Percentiles rank a stretch among this genome's conserved stretches.
Evolutionary conservation across 2,888 invertebrate genomes (phyloP).

Genomic region (Drosophila anomalata): DNA sequence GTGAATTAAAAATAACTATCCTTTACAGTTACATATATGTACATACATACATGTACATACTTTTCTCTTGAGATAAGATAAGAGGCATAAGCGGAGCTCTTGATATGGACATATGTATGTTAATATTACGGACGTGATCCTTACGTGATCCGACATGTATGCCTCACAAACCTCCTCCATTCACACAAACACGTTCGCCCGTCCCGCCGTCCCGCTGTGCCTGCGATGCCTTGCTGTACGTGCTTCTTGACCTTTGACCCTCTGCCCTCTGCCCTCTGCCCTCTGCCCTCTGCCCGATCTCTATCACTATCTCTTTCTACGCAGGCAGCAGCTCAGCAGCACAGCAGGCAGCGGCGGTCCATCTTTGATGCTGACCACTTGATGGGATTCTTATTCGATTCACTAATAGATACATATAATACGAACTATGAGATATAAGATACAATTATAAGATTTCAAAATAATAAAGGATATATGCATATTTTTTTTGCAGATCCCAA

Average conservation of each 20-base stretch:
- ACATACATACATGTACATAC: no score
- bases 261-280: background rate
- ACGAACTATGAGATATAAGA: no score
- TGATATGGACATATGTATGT: no score
- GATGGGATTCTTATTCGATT: slow-evolving; percentile 5
- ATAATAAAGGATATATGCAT: background rate
- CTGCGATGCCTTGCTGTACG: slow-evolving; percentile 14
- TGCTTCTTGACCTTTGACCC: slow-evolving; percentile 23
- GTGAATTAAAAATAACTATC: no score
- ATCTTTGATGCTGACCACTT: slow-evolving; percentile 30
- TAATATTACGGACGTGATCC: no score
- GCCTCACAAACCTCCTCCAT: background rate
- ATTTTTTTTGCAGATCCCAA: slow-evolving; percentile 86
- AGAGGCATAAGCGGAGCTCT: no score
- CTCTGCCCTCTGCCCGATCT: background rate
- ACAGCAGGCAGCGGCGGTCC: slow-evolving; percentile 5
- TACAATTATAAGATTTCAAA: background rate
- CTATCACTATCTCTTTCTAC: slow-evolving; percentile 24
- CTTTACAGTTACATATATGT: no score
- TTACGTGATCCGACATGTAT: no score
- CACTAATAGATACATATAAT: background rate
- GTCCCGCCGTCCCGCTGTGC: slow-evolving; percentile 19
- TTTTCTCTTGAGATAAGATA: no score
- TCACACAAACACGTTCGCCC: slow-evolving; percentile 18
- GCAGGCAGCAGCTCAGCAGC: slow-evolving; percentile 14